A percentile compares a stretch with the other conserved stretches of the same genome.
phyloP scores from a whole-genome alignment of 2,113 vertebrate genomes.

The Turdus rufiventris region DNA sequence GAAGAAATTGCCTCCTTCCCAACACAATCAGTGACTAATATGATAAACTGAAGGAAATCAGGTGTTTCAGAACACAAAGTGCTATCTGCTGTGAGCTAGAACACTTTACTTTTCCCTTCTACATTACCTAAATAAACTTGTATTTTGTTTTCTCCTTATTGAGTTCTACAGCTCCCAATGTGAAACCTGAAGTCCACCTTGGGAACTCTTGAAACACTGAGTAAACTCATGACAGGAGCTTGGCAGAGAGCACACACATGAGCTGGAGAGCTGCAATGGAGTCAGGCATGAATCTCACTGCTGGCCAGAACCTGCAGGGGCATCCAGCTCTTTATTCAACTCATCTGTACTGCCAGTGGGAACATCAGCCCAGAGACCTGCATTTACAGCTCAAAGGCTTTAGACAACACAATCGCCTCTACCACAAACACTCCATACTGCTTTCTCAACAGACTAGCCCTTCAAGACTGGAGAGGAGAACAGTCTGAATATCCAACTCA shows the following conservation, averaged over 20 bases:
- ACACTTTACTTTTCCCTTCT: background rate
- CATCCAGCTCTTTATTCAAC: background rate
- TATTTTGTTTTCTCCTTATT: background rate
- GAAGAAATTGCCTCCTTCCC: background rate
- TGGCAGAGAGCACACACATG: background rate
- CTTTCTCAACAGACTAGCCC: background rate
- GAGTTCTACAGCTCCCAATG: background rate
- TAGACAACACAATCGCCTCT: background rate
- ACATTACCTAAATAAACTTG: background rate
- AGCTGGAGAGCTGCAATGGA: background rate
- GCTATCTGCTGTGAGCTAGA: background rate
- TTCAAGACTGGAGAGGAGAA: background rate
- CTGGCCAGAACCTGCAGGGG: background rate
- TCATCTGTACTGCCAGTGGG: background rate
- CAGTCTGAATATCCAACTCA: background rate
- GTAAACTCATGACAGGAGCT: background rate
- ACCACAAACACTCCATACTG: background rate
- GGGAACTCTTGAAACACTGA: background rate
- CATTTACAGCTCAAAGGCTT: background rate
- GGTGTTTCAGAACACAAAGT: background rate
- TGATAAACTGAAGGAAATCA: background rate
- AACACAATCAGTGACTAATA: background rate
- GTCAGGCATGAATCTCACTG: background rate
- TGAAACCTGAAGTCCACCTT: background rate
- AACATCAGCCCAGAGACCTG: background rate